Percentiles rank a stretch among this genome's conserved stretches.
Evolutionary conservation across 2,888 invertebrate genomes (phyloP).

Genomic region (Salpingus planirostris): DNA sequence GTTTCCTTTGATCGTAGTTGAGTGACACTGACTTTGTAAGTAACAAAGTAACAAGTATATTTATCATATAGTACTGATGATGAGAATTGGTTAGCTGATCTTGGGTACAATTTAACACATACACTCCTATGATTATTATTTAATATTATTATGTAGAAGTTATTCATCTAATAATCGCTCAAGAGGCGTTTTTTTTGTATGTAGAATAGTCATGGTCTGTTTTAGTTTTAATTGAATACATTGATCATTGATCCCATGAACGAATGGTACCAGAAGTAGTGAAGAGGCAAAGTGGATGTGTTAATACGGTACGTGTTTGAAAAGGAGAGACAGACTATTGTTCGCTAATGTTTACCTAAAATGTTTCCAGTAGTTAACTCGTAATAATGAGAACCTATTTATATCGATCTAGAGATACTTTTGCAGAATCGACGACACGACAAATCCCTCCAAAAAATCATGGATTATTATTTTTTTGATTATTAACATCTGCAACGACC

Average conservation of each 20-base stretch:
- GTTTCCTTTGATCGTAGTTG: no score
- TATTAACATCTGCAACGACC: slow-evolving; percentile 25
- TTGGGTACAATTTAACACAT: slow-evolving; percentile 14
- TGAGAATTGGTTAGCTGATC: no score
- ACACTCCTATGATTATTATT: slow-evolving; percentile 12
- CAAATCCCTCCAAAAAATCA: slow-evolving; percentile 21
- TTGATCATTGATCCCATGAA: no score
- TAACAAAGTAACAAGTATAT: no score
- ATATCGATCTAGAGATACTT: no score
- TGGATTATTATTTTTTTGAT: slow-evolving; percentile 21
- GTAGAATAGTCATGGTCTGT: slow-evolving; percentile 4
- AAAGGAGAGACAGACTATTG: slow-evolving; percentile 17
- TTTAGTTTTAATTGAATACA: no score
- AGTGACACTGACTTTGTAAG: slow-evolving; percentile 6
- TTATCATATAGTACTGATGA: no score
- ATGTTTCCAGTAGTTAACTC: slow-evolving; percentile 8
- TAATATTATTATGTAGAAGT: no score
- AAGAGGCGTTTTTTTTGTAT: no score
- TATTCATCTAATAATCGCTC: no score
- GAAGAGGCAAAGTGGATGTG: slow-evolving; percentile 12
- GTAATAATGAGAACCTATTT: slow-evolving; percentile 14
- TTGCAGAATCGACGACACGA: slow-evolving; percentile 19
- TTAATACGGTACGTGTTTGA: slow-evolving; percentile 9
- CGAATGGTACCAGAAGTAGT: slow-evolving; percentile 9
- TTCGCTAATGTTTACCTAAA: slow-evolving; percentile 13